Percentiles rank a stretch among this genome's conserved stretches.
Conservation (phyloP, 2,113 vertebrate species). For the Podiceps cristatus region DNA sequence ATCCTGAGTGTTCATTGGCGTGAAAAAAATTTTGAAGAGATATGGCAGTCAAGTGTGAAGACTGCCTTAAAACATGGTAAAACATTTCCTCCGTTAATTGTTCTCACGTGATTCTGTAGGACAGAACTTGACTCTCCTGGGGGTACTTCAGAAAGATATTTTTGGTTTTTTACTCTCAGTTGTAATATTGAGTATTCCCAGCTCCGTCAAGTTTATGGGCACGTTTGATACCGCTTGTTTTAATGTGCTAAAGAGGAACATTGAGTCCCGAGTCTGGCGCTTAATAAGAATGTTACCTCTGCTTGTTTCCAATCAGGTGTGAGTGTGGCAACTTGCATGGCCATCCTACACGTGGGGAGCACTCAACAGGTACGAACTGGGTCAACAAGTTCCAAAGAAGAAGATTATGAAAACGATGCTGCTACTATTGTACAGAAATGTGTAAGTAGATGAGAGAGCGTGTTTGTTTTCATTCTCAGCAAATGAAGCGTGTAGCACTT, state of each 20-base stretch:
- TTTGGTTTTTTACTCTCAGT: not conserved
- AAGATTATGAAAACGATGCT: slow-evolving; percentile 97
- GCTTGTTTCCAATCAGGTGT: slow-evolving; percentile 80
- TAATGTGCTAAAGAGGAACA: not conserved
- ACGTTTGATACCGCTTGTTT: fast-evolving
- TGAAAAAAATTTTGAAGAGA: not conserved
- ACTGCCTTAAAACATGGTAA: not conserved
- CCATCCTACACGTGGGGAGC: slow-evolving; percentile 95
- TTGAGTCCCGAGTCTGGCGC: not conserved
- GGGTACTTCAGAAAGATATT: not conserved
- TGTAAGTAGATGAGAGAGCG: slow-evolving; percentile 75
- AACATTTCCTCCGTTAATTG: not conserved
- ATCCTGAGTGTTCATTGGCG: not conserved
- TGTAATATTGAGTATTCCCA: not conserved
- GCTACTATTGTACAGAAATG: slow-evolving; percentile 99
- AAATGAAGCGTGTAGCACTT: not conserved
- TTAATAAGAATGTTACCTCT: not conserved
- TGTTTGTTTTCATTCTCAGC: not conserved
- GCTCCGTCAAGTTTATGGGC: not conserved
- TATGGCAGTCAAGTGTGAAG: fast-evolving
- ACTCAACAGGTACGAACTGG: slow-evolving; percentile 92
- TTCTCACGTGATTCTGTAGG: not conserved
- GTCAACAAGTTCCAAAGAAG: slow-evolving; percentile 94
- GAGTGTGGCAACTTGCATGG: slow-evolving; percentile 97
- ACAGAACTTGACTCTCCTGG: not conserved